A percentile compares a stretch with the other conserved stretches of the same genome.
Evolutionary conservation across 2,888 invertebrate species (phyloP).

Genomic region (Siphonodentalium dalli): DNA sequence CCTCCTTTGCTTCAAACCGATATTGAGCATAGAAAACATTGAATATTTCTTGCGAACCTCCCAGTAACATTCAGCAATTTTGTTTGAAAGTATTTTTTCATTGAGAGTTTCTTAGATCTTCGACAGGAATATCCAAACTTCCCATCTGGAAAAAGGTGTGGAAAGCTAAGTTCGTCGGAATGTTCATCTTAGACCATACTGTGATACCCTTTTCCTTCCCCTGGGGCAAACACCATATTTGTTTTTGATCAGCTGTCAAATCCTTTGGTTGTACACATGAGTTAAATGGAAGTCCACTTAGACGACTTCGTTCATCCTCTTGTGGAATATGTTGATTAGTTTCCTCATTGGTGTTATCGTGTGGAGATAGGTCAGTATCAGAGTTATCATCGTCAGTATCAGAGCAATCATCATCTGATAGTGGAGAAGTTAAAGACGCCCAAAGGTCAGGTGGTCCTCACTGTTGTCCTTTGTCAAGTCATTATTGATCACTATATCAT

Average conservation of each 20-base stretch:
- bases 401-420: too few relatives aligned
- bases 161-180: constrained; percentile 24
- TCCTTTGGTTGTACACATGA: constrained; percentile 25
- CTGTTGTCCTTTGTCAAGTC: too few relatives aligned
- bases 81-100: constrained; percentile 22
- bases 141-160: constrained; percentile 19
- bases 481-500: too few relatives aligned
- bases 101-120: constrained; percentile 7
- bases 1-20: constrained; percentile 25
- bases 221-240: constrained; percentile 17
- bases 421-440: too few relatives aligned
- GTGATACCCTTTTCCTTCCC: constrained; percentile 16
- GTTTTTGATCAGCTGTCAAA: constrained; percentile 10
- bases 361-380: too few relatives aligned
- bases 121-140: constrained; percentile 14
- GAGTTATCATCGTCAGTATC: too few relatives aligned
- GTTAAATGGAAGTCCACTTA: constrained; percentile 22
- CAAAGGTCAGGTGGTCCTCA: too few relatives aligned
- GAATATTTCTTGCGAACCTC: constrained; percentile 29
- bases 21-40: constrained; percentile 34
- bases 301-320: constrained; percentile 6
- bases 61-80: constrained; percentile 22
- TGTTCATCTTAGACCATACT: constrained; percentile 13
- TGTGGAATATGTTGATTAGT: too few relatives aligned
- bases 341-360: too few relatives aligned